Evolutionary conservation across 2,113 vertebrate species (phyloP).

Genomic region (Ranitomeya variabilis): DNA sequence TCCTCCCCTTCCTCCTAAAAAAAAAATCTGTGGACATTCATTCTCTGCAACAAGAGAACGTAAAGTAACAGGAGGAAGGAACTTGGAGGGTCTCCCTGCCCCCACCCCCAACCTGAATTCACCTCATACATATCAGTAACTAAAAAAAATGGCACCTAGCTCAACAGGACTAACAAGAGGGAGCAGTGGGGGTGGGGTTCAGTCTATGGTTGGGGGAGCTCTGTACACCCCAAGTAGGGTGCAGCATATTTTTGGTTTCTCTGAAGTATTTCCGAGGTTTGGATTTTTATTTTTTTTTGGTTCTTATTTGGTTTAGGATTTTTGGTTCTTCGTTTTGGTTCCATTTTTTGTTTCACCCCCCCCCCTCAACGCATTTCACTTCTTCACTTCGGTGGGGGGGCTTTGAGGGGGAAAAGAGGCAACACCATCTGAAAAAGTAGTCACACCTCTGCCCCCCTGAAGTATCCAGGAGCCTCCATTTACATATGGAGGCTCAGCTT

Average conservation of each 20-base stretch:
- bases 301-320: slow-evolving; percentile 57
- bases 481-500: slow-evolving; percentile 65
- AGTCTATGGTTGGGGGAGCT: slow-evolving; percentile 49
- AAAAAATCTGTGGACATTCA: slow-evolving; percentile 68
- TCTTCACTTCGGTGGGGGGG: slow-evolving; percentile 63
- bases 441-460: slow-evolving; percentile 37
- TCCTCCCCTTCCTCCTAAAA: slow-evolving; percentile 44
- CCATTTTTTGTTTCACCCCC: slow-evolving; percentile 16
- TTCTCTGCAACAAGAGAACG: slow-evolving; percentile 67
- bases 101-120: slow-evolving; percentile 62
- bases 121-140: slow-evolving; percentile 70
- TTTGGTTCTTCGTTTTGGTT: slow-evolving; percentile 38
- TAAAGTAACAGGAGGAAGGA: slow-evolving; percentile 67
- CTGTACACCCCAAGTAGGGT: slow-evolving; percentile 38
- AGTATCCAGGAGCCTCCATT: slow-evolving; percentile 37
- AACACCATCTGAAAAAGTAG: slow-evolving; percentile 13
- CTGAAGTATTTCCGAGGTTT: slow-evolving; percentile 58
- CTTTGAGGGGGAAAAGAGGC: slow-evolving; percentile 65
- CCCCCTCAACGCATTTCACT: slow-evolving; percentile 65
- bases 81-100: slow-evolving; percentile 61
- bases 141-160: slow-evolving; percentile 38
- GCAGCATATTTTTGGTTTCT: slow-evolving; percentile 59
- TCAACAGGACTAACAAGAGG: slow-evolving; percentile 33
- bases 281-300: slow-evolving; percentile 40
- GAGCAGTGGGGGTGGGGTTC: slow-evolving; percentile 16